phyloP scores from a whole-genome alignment of 2,113 vertebrate species.

The Anarrhichthys ocellatus region DNA sequence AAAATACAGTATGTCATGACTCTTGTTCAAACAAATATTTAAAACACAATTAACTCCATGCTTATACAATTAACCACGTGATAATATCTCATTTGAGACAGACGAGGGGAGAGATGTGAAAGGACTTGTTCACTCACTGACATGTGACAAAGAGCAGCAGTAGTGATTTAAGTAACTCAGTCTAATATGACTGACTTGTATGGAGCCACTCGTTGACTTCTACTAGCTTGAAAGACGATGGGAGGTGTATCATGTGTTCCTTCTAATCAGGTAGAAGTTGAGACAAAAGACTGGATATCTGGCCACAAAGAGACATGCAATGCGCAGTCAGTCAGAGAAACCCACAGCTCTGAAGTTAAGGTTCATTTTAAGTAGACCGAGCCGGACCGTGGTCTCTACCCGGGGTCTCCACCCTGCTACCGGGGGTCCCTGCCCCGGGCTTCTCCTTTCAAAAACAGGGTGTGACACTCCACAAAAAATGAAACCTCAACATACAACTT shows the following conservation, averaged over 20 bases:
- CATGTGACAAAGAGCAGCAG: slow-evolving; percentile 12
- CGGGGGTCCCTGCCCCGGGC: slow-evolving; percentile 35
- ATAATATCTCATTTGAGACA: neutral
- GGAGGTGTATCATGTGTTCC: neutral
- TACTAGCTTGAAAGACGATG: neutral
- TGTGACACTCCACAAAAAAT: slow-evolving; percentile 64
- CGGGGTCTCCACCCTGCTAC: slow-evolving; percentile 9
- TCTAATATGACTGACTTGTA: neutral
- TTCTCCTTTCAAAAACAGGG: slow-evolving; percentile 60
- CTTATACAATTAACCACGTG: neutral
- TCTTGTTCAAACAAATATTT: neutral
- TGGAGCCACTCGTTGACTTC: neutral
- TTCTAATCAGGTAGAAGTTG: slow-evolving; percentile 25
- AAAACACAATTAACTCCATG: neutral
- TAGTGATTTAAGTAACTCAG: neutral
- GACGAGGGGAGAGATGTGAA: neutral
- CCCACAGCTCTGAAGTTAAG: neutral
- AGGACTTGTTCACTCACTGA: neutral
- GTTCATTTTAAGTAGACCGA: neutral
- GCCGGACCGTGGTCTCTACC: slow-evolving; percentile 1
- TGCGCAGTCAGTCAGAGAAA: neutral
- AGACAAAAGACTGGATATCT: slow-evolving; percentile 46
- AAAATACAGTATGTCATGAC: slow-evolving; percentile 21
- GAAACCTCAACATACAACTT: slow-evolving; percentile 31
- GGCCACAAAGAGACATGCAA: neutral